Evolutionary conservation across 1,140 invertebrate species (phyloP), one percentile per base, ranked within the genome.

Genomic region (Euschistus heros): DNA sequence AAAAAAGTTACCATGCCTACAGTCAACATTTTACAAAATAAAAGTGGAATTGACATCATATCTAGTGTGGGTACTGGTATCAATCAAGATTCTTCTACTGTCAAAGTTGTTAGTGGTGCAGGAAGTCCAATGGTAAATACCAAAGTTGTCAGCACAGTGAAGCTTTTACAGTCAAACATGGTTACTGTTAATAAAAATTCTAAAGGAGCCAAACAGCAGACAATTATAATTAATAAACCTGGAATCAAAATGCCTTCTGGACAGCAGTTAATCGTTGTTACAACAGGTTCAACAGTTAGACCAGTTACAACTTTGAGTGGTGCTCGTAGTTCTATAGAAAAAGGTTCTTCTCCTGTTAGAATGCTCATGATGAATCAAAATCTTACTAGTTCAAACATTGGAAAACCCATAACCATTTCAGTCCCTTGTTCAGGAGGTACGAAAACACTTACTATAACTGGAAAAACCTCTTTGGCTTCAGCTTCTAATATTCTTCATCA

Each of bases 1-100:
- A 88, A 91, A 66, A 91, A 91, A n/a, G 89, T 94, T 85, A 84
- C 86, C 18, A 72, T 80, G 64, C 77, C 79, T 0, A 84, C 84
- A 72, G 77, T 82, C 27, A 82, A 77, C 66, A 69, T 83, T 6
- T 79, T 84, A 18, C 81, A 82, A 60, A 77, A 80, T 15, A 84
- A 84, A 68, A 72, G 76, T 33, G 75, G 78, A 0, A 73, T 73
- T 46, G 72, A 72, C 57, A 68, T 67, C 2, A 75, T 78, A 50
- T 79, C 75, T 64, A 69, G 73, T 27, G 65, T 54, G 47, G 55
- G 65, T 24, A 71, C 71, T 67, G 68, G 64, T 50, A 75, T 82
- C 46, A 80, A 81, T 26, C 80, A 79, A 70, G 82, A 82, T 27
- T 92, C 89, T 27, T 92, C 89, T 14, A 90, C 93, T 71, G 82